Percentiles rank a stretch among this genome's conserved stretches.
Evolutionary conservation across 2,888 invertebrate species (phyloP).

Genomic region (Agriopis aurantiaria): DNA sequence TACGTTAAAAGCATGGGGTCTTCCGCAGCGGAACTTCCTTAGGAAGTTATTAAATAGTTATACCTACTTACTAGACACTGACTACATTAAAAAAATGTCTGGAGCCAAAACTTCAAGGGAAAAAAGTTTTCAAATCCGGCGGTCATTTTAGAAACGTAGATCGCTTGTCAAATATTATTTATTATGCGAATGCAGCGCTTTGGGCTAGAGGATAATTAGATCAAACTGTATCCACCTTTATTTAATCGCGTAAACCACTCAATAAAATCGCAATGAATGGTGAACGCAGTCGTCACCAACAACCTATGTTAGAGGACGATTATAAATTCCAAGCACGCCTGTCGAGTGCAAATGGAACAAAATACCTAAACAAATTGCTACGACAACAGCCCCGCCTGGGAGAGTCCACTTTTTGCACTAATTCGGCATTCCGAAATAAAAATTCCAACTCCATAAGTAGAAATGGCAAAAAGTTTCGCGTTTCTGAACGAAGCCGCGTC

Average conservation of each 20-base stretch:
- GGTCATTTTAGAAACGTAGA: no score
- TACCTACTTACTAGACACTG: no score
- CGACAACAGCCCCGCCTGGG: slow-evolving; percentile 63
- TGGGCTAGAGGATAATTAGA: no score
- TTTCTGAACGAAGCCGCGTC: slow-evolving; percentile 56
- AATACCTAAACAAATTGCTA: slow-evolving; percentile 84
- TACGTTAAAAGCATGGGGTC: no score
- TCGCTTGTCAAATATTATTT: no score
- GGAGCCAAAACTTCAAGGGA: no score
- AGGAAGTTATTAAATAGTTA: no score
- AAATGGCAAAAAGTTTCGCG: slow-evolving; percentile 53
- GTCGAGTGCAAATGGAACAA: slow-evolving; percentile 77
- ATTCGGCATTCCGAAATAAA: slow-evolving; percentile 87
- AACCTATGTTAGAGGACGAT: slow-evolving; percentile 65
- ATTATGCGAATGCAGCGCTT: no score
- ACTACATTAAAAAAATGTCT: no score
- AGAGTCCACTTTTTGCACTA: slow-evolving; percentile 83
- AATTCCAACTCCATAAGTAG: slow-evolving; percentile 82
- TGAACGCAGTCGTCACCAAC: slow-evolving; percentile 52
- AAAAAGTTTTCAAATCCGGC: no score
- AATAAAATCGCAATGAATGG: slow-evolving; percentile 45
- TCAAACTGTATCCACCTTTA: background rate
- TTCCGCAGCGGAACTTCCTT: no score
- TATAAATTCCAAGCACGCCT: slow-evolving; percentile 74
- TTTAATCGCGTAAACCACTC: slow-evolving; percentile 23